phyloP scores from a whole-genome alignment of 1,140 invertebrate species.

The Amphibalanus amphitrite region DNA sequence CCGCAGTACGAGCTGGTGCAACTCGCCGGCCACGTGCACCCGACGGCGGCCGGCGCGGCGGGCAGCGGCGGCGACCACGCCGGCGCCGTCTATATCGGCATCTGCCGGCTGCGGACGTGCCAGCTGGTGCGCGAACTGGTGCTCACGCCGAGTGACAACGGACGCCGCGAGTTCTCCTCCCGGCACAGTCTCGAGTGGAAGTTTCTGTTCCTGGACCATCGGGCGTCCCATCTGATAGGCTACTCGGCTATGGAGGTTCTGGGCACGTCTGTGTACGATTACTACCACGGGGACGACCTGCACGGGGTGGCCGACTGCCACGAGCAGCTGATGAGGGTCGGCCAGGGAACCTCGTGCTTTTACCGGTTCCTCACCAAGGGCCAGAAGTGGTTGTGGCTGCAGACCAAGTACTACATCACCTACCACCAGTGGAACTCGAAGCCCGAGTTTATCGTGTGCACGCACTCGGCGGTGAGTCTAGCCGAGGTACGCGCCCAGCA shows the following conservation, averaged over 20 bases:
- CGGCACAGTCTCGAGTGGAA: conserved; percentile 91
- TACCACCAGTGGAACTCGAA: conserved; percentile 94
- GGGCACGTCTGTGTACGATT: conserved; percentile 88
- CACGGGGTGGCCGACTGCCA: conserved; percentile 74
- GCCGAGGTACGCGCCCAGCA: conserved; percentile 33
- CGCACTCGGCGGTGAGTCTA: conserved; percentile 70
- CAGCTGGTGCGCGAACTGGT: conserved; percentile 72
- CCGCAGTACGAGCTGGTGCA: too few species aligned
- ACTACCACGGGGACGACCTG: conserved; percentile 86
- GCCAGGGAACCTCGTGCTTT: conserved; percentile 77
- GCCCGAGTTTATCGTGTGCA: conserved; percentile 87
- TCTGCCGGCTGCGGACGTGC: conserved; percentile 58
- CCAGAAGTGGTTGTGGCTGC: conserved; percentile 92
- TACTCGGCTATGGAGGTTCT: conserved; percentile 88
- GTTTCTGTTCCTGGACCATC: conserved; percentile 81
- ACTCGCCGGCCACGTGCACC: background rate
- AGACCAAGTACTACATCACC: conserved; percentile 77
- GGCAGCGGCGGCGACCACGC: background rate
- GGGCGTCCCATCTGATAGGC: conserved; percentile 79
- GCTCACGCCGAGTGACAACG: conserved; percentile 48
- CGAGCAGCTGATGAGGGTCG: conserved; percentile 79
- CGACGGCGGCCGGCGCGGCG: background rate
- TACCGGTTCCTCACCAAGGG: conserved; percentile 90
- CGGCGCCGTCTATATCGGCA: conserved; percentile 50
- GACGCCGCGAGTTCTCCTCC: conserved; percentile 75